These are phyloP conservation scores for Apoda limacodes DNA, from an alignment of 2,888 invertebrate genomes.

Conservation along the genomic window DNA sequence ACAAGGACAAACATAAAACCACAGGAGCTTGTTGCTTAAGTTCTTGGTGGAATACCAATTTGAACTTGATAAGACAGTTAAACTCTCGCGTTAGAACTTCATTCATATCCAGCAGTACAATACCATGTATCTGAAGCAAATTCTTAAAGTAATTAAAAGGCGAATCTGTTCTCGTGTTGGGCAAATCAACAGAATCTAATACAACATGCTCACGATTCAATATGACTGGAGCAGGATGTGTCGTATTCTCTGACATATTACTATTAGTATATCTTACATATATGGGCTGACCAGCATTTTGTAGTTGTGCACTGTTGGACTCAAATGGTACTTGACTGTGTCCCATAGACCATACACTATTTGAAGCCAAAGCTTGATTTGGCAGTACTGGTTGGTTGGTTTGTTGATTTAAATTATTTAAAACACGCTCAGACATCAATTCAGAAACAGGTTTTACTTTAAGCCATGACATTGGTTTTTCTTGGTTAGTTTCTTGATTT, in stretches of 20 bases:
- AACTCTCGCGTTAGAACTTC: slow-evolving; percentile 23
- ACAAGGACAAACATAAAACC: slow-evolving; percentile 34
- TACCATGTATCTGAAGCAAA: slow-evolving; percentile 35
- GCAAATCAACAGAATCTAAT: slow-evolving; percentile 42
- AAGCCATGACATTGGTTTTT: slow-evolving; percentile 33
- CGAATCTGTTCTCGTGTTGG: slow-evolving; percentile 39
- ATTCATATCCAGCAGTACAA: slow-evolving; percentile 30
- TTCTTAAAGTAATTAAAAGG: slow-evolving; percentile 43
- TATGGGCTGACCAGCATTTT: background rate
- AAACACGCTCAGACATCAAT: slow-evolving; percentile 37
- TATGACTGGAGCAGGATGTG: background rate
- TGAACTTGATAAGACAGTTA: slow-evolving; percentile 41
- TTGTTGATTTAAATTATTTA: slow-evolving; percentile 22
- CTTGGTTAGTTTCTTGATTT: slow-evolving; percentile 10
- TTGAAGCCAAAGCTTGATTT: too few relatives aligned
- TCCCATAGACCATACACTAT: slow-evolving; percentile 8
- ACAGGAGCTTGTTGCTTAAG: slow-evolving; percentile 25
- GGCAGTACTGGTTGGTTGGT: too few relatives aligned
- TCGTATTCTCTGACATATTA: too few relatives aligned
- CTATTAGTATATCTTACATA: background rate
- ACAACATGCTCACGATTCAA: slow-evolving; percentile 24
- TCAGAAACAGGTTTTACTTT: slow-evolving; percentile 54
- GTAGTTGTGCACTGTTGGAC: background rate
- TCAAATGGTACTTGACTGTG: slow-evolving; percentile 2
- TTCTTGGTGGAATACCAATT: slow-evolving; percentile 41